Evolutionary conservation across 2,113 vertebrate genomes (phyloP).

Genomic region (Globicephala melas): DNA sequence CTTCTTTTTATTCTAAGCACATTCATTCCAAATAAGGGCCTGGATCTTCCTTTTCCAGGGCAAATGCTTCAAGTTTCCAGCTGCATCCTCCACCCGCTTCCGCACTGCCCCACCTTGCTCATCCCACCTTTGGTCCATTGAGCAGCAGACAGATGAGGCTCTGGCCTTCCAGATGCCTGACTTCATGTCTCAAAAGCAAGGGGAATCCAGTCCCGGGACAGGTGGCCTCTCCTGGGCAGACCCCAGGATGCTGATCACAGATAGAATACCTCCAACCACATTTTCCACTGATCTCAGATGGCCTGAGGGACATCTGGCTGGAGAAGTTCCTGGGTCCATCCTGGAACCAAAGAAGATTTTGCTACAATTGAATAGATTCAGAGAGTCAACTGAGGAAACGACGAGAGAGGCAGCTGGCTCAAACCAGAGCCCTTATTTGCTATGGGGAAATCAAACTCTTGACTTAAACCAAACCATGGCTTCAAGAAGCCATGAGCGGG

Average conservation of each 20-base stretch:
- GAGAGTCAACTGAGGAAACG: not conserved
- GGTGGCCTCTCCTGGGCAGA: not conserved
- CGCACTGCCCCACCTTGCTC: not conserved
- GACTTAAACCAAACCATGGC: not conserved
- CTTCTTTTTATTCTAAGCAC: not conserved
- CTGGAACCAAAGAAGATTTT: not conserved
- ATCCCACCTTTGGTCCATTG: not conserved
- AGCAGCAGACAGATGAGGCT: not conserved
- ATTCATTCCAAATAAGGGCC: not conserved
- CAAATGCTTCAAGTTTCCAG: not conserved
- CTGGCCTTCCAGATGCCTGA: not conserved
- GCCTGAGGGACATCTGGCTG: not conserved
- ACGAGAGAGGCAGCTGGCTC: not conserved
- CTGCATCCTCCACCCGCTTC: not conserved
- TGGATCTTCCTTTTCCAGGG: not conserved
- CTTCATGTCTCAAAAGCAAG: not conserved
- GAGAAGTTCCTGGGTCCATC: not conserved
- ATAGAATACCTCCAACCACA: not conserved
- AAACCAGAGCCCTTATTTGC: not conserved
- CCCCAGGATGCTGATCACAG: not conserved
- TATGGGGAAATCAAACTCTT: not conserved
- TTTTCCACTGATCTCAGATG: no score
- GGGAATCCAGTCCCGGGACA: not conserved
- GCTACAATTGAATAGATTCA: not conserved
- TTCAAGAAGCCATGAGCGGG: not conserved